These are phyloP conservation scores for Litocranius walleri DNA, from an alignment of 2,113 vertebrate species.

Conservation along the genomic window DNA sequence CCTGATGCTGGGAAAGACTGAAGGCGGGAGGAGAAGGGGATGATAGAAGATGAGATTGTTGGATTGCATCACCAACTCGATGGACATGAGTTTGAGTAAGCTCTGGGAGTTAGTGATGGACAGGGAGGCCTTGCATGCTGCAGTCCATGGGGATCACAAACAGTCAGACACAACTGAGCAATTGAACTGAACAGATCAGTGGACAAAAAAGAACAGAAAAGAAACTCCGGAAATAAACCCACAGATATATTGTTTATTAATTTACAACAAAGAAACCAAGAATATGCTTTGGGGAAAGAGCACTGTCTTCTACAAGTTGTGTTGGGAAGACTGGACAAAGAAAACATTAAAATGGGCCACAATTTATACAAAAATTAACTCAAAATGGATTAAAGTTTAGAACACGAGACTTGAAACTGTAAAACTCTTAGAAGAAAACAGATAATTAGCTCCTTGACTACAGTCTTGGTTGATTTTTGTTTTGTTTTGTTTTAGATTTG, in stretches of 20 bases:
- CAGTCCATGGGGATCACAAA: neutral
- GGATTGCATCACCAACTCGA: neutral
- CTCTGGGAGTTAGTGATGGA: neutral
- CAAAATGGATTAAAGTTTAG: neutral
- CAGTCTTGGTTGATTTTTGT: neutral
- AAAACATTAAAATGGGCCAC: neutral
- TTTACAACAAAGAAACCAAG: neutral
- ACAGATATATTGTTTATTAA: neutral
- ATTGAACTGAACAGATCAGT: neutral
- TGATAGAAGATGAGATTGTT: neutral
- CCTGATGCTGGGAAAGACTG: neutral
- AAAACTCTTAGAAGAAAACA: neutral
- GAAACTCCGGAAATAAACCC: neutral
- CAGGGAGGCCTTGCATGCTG: neutral
- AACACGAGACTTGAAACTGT: neutral
- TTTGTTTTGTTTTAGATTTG: neutral
- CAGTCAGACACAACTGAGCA: neutral
- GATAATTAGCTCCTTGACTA: neutral
- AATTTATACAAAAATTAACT: neutral
- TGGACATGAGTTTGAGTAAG: neutral
- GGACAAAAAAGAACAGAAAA: neutral
- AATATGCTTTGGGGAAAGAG: neutral
- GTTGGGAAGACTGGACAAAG: neutral
- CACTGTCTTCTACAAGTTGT: neutral
- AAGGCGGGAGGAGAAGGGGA: fast-evolving